A percentile compares a stretch with the other conserved stretches of the same genome.
Conservation (phyloP, 1,140 invertebrate species). For the Drosophila sucinea region DNA sequence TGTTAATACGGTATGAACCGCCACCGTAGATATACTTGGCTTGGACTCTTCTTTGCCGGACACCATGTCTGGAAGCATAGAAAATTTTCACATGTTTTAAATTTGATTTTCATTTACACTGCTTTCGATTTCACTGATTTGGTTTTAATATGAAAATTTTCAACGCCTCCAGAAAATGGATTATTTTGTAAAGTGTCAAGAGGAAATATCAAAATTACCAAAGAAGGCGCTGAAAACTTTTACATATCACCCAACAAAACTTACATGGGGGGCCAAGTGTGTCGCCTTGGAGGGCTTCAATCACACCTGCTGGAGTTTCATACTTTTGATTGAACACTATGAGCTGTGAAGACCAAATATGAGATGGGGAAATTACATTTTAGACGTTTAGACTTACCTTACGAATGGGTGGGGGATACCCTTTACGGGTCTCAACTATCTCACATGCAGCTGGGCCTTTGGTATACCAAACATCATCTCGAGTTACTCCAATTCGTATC, state of each 20-base stretch:
- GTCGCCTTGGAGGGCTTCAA: constrained; percentile 40
- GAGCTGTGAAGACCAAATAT: constrained; percentile 22
- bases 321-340: constrained; percentile 57
- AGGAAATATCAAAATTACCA: constrained; percentile 7
- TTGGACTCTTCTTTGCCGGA: not conserved
- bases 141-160: constrained; percentile 20
- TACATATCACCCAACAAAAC: constrained; percentile 3
- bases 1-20: constrained; percentile 19
- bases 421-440: constrained; percentile 45
- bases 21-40: not conserved
- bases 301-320: constrained; percentile 30
- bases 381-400: constrained; percentile 29
- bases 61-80: constrained; percentile 23
- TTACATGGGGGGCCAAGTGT: constrained; percentile 37
- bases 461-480: constrained; percentile 58
- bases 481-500: constrained; percentile 26
- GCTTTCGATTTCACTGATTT: not conserved
- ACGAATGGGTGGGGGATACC: constrained; percentile 26
- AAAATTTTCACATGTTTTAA: constrained; percentile 18
- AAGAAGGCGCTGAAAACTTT: constrained; percentile 39
- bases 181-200: not conserved
- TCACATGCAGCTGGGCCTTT: constrained; percentile 21
- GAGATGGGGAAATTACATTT: not conserved
- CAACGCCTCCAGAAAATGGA: constrained; percentile 29
- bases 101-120: not conserved